phyloP scores from a whole-genome alignment of 2,797 vertebrate genomes.

The Phoeniculus purpureus region DNA sequence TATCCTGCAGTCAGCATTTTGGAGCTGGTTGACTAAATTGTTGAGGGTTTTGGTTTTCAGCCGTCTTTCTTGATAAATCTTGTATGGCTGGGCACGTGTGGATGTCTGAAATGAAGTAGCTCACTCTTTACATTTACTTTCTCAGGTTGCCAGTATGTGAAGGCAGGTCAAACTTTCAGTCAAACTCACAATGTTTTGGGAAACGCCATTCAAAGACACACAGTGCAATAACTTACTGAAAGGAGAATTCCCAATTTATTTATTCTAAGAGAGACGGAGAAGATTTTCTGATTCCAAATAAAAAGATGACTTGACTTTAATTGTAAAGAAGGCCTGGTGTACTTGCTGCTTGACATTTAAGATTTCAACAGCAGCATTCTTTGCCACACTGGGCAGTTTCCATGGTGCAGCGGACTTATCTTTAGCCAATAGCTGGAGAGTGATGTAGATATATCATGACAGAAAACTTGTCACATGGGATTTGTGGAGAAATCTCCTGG shows the following conservation, averaged over 20 bases:
- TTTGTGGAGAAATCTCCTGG: not conserved
- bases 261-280: not conserved
- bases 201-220: not conserved
- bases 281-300: conserved; percentile 3
- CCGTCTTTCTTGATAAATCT: conserved; percentile 21
- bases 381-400: conserved; percentile 13
- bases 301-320: conserved; percentile 33
- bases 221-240: not conserved
- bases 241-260: conserved; percentile 15
- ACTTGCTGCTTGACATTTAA: conserved; percentile 16
- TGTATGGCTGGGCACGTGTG: not conserved
- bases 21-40: conserved; percentile 10
- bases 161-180: not conserved
- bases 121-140: conserved; percentile 5
- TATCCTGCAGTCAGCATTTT: conserved; percentile 22
- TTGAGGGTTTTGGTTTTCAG: conserved; percentile 1
- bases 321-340: not conserved
- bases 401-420: conserved; percentile 1
- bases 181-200: not conserved
- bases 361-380: conserved; percentile 24
- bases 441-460: not conserved
- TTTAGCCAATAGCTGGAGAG: conserved; percentile 32
- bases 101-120: conserved; percentile 24
- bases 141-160: not conserved
- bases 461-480: not conserved